Evolutionary conservation across 2,888 invertebrate species (phyloP).

Genomic region (Eulithis testata): DNA sequence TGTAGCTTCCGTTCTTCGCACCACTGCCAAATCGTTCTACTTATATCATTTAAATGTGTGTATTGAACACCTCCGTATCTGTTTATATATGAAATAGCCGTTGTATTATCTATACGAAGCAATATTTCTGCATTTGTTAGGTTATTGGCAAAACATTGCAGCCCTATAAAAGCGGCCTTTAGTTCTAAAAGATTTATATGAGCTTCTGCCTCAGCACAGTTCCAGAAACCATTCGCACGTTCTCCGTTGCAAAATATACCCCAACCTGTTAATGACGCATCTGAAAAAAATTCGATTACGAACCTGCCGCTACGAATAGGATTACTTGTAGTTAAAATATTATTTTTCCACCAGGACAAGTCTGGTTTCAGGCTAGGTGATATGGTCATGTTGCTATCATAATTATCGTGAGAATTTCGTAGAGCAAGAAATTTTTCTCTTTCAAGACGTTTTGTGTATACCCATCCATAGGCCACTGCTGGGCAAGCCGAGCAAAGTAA

Average conservation of each 20-base stretch:
- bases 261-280: not conserved
- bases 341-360: not conserved
- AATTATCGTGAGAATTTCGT: conserved; percentile 1
- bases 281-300: not conserved
- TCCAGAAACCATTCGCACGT: not conserved
- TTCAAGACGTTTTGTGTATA: conserved; percentile 1
- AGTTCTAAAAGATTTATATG: not conserved
- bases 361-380: not conserved
- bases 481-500: conserved; percentile 1
- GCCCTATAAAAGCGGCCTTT: not conserved
- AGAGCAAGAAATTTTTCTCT: not conserved
- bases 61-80: not conserved
- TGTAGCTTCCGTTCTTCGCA: not conserved
- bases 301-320: not conserved
- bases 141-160: not conserved
- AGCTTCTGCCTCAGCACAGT: not conserved
- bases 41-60: not conserved
- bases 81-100: not conserved
- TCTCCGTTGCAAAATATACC: not conserved
- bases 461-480: not conserved
- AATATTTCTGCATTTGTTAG: not conserved
- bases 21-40: not conserved
- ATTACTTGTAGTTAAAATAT: not conserved
- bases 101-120: not conserved
- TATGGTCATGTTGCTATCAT: not conserved